Evolutionary conservation across 1,140 invertebrate genomes (phyloP), one percentile per base, ranked within the genome.

Genomic region (Matsumurasca onukii): DNA sequence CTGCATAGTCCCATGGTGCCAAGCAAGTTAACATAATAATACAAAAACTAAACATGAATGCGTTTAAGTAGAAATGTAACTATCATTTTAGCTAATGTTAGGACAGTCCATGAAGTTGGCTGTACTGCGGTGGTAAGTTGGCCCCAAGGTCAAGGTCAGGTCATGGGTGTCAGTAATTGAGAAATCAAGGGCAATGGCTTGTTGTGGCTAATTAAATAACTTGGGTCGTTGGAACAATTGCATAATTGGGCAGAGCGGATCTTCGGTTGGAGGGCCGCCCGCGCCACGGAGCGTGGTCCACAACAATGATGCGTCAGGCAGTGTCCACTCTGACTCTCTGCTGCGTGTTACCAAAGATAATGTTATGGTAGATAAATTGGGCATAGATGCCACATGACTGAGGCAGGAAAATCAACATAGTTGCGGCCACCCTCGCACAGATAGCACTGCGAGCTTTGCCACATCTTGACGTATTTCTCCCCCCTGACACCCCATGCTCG

Each of bases 151-250:
- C 55, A 59, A 59, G 55, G 55, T 27, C 25, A 59, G 55, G 55
- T 59, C 25, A 59, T 27, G 55, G 55, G 34, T 39, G 34, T 27
- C 15, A 29, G 55, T 59, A 59, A 59, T 59, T 59, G 55, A 59
- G 55, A 59, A 59, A 59, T 59, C 55, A 59, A 59, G 55, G 55
- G 55, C 55, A 59, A 59, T 59, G 55, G 24, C 55, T 59, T 29
- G 55, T 59, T 59, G 55, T 59, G 55, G 55, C 55, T 59, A 59
- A 59, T 59, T 59, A 59, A 59, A 59, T 59, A 59, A 59, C 55
- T 3, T 59, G 24, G 55, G 24, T 59, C 55, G 55, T 59, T 59
- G 55, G n/a, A 59, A 59, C 55, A 59, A 59, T 59, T 59, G 55
- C 55, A 29, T 59, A 59, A 59, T 59, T 59, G 55, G 55, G 24